Evolutionary conservation across 2,888 invertebrate species (phyloP), one percentile per base, ranked within the genome.

Genomic region (Torymus tubicola): DNA sequence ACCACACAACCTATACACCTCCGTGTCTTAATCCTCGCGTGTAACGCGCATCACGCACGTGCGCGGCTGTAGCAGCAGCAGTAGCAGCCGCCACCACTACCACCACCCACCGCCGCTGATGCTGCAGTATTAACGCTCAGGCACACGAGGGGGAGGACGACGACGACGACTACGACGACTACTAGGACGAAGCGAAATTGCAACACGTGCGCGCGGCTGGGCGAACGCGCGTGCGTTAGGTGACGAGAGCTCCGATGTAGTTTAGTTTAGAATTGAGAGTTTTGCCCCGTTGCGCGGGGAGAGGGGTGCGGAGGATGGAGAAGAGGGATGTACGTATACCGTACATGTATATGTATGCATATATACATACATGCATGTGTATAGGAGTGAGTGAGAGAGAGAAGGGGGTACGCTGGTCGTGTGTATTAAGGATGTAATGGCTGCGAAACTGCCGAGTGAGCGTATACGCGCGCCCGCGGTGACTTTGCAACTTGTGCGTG

Each of bases 81-180:
- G 24, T 16, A 5, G 58, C 78, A 61, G 60, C 65, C 67, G 65
- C 31, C 67, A 67, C 8, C 61, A 24, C 53, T 52, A 52, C 50
- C 55, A 13, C 60, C 52, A 2, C 31, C 14, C 55, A 52, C 14
- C 52, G 71, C 79, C 61, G 73, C 80, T 76, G 71, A 75, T 80
- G 71, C 80, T 76, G 75, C 75, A 71, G 75, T 75, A 80, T 76
- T 80, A 75, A 80, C 75, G 80, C 70, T 12, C 10, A n/a, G n/a
- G 64, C 31, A 42, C 14, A 5, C 21, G 31, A 50, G 53, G 31
- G 55, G 14, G 11, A 8, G 10, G 31, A 31, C 5, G 31, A 31
- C 31, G 72, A 24, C 13, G 24, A 21, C 21, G 21, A 21, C 21
- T 21, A 21, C 21, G 1, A 21, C 2, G 21, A 21, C 21, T 21